Base-by-base conservation (phyloP, 2,888 invertebrate genomes). In the Suillia variegata region DNA sequence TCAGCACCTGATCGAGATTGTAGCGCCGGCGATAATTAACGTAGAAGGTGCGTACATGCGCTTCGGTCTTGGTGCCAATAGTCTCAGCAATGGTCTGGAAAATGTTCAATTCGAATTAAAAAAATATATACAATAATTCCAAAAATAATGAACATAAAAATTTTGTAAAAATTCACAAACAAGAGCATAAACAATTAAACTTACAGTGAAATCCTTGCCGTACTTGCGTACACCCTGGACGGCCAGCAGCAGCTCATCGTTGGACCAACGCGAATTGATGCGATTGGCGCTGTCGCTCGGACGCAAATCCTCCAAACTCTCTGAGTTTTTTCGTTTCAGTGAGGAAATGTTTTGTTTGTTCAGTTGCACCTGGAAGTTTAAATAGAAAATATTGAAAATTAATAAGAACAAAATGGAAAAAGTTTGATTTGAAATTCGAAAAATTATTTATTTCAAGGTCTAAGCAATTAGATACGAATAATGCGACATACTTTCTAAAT, bases 81-180 rank as follows among this genome's bases (percentile, higher is more conserved):
- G 95, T 91, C 80, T 97, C 96, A 15, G 98, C 95, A 68, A 98
- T 97, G 26, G 95, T 94, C 83, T 93, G 88, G 81, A 93, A 95
- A 81, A 96, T 92, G 78, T 90, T 90, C 31, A n/a, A n/a, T 45
- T 50, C 22, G 4, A 15, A 49, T 17, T 47, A 6, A 5, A 50
- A 10, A 2, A 26, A 26, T n/a, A 2, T 4, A 47, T 47, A 17
- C 12, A 18, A n/a, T n/a, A n/a, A n/a, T n/a, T n/a, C n/a, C n/a
- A n/a, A n/a, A 10, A 47, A 47, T 1, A 47, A 4, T 1, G 10
- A 12, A 17, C 20, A 45, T 18, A 10, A 15, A 45, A 6, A 45
- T 45, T 6, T 10, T n/a, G n/a, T n/a, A 34, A 42, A 89, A 89
- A 89, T 73, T 24, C 70, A 65, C 58, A 62, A 56, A 56, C 59